Conservation (phyloP, 2,113 vertebrate species). For the Ardeotis arabs region DNA sequence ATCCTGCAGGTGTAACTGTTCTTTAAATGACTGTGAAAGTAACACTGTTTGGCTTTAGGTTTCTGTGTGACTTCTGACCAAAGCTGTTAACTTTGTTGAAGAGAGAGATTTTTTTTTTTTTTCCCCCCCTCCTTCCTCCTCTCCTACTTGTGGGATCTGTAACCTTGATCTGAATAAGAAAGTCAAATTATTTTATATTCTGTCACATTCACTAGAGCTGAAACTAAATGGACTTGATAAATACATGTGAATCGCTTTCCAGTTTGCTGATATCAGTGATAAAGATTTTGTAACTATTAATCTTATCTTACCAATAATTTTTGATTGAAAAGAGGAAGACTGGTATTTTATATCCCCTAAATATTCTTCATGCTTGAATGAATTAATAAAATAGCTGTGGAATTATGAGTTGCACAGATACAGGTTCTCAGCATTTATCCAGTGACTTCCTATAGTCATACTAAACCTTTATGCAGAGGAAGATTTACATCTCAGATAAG, state of each 20-base stretch:
- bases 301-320: not conserved
- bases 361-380: not conserved
- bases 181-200: not conserved
- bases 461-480: not conserved
- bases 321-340: not conserved
- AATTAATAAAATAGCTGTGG: not conserved
- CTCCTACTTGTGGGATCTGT: not conserved
- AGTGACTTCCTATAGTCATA: not conserved
- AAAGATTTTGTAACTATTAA: not conserved
- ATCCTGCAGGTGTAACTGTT: not conserved
- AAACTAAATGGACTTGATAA: not conserved
- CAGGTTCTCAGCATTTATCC: not conserved
- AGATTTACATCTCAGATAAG: not conserved
- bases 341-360: not conserved
- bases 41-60: not conserved
- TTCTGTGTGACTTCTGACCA: not conserved
- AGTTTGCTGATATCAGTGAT: not conserved
- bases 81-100: not conserved
- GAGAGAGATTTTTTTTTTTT: not conserved
- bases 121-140: too few species aligned
- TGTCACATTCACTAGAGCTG: not conserved
- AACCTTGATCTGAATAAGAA: not conserved
- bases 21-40: not conserved
- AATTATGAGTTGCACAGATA: not conserved
- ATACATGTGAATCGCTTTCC: not conserved